These are phyloP conservation scores for Dasysyrphus tricinctus DNA, from an alignment of 2,888 invertebrate species.

Conservation along the genomic window DNA sequence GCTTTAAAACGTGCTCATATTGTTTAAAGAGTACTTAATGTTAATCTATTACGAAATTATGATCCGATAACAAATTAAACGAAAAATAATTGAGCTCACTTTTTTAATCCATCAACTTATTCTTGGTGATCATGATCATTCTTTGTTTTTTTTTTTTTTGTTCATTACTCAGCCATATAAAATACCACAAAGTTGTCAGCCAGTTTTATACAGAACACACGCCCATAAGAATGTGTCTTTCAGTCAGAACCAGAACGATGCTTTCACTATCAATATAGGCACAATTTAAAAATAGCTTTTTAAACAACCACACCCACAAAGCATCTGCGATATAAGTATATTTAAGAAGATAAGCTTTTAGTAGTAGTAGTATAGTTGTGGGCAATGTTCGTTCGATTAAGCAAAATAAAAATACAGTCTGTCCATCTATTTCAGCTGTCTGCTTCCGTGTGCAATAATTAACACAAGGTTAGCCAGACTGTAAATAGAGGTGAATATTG, in stretches of 20 bases:
- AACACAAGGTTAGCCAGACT: conserved; percentile 66
- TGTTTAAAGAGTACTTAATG: background rate
- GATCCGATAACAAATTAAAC: background rate
- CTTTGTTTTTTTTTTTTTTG: background rate
- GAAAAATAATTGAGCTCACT: background rate
- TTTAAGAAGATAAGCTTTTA: conserved; percentile 1
- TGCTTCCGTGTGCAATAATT: conserved; percentile 69
- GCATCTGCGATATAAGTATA: background rate
- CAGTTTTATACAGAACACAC: conserved; percentile 2
- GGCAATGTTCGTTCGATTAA: conserved; percentile 25
- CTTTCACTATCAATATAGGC: conserved; percentile 30
- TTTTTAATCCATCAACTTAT: conserved; percentile 1
- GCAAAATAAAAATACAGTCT: conserved; percentile 21
- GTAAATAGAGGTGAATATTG: conserved; percentile 6
- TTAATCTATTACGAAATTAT: background rate
- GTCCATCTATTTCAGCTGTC: conserved; percentile 37
- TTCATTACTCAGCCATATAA: conserved; percentile 5
- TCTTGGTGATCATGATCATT: background rate
- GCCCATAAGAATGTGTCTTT: conserved; percentile 14
- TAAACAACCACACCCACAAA: conserved; percentile 20
- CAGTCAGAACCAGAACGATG: background rate
- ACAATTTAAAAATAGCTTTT: conserved; percentile 29
- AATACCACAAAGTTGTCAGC: conserved; percentile 21
- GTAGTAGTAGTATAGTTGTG: conserved; percentile 7
- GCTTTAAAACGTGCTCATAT: background rate